Evolutionary conservation across 2,797 vertebrate genomes (phyloP).

Genomic region (Hippocampus kuda): DNA sequence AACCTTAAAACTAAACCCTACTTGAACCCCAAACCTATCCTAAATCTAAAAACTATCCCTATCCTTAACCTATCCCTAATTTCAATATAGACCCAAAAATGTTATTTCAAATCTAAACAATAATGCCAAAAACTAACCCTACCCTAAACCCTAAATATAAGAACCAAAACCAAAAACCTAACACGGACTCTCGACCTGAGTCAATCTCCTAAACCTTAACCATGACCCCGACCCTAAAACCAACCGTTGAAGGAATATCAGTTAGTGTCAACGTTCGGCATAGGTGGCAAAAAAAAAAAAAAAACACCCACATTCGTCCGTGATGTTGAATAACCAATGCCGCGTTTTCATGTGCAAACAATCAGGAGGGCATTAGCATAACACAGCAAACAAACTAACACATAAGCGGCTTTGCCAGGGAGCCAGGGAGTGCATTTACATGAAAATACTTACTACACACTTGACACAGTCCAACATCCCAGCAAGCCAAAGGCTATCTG

Average conservation of each 20-base stretch:
- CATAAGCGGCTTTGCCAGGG: constrained; percentile 45
- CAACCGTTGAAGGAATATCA: neutral
- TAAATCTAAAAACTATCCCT: no score
- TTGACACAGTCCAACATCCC: constrained; percentile 56
- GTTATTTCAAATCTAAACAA: no score
- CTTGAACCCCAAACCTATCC: no score
- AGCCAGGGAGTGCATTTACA: constrained; percentile 35
- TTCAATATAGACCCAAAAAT: no score
- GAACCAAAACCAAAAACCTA: neutral
- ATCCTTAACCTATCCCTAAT: no score
- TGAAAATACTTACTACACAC: constrained; percentile 47
- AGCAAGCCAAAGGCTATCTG: constrained; percentile 60
- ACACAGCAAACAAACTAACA: constrained; percentile 42
- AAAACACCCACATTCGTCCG: neutral
- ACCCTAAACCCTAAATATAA: no score
- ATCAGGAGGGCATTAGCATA: constrained; percentile 29
- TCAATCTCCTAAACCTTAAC: no score
- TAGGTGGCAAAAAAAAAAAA: neutral
- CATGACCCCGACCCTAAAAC: no score
- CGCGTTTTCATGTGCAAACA: neutral
- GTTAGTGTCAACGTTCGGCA: neutral
- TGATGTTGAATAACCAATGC: neutral
- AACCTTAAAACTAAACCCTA: no score
- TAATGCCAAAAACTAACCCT: no score
- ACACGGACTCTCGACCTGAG: neutral